phyloP scores from a whole-genome alignment of 2,113 vertebrate species.

The Myanophis thanlyinensis region DNA sequence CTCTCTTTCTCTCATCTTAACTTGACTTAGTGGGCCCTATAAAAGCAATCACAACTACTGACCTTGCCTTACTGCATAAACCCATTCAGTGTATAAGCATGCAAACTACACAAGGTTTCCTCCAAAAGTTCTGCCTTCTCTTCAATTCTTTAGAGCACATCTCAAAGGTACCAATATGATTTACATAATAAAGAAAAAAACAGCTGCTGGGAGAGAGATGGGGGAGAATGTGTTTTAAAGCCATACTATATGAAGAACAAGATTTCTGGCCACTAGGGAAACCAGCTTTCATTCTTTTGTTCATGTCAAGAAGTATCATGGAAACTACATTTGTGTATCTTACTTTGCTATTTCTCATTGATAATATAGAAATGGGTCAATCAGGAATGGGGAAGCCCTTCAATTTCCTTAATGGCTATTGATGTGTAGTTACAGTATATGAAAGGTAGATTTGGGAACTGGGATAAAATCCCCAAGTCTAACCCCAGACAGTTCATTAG shows the following conservation, averaged over 20 bases:
- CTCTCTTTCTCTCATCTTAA: not conserved
- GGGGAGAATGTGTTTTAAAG: not conserved
- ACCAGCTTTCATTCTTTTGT: not conserved
- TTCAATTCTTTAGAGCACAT: not conserved
- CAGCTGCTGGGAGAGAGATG: not conserved
- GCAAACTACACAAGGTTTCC: not conserved
- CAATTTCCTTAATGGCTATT: not conserved
- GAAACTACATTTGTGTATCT: not conserved
- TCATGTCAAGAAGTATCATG: not conserved
- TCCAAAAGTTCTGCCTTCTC: not conserved
- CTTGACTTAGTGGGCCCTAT: not conserved
- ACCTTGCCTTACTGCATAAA: not conserved
- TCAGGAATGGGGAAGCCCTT: not conserved
- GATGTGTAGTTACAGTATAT: not conserved
- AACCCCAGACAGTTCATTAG: not conserved
- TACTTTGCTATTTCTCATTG: not conserved
- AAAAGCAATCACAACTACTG: not conserved
- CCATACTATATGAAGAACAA: not conserved
- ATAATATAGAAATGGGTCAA: not conserved
- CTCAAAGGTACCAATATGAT: not conserved
- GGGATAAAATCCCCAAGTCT: not conserved
- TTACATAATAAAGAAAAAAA: not conserved
- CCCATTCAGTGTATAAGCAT: not conserved
- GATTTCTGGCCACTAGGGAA: not conserved
- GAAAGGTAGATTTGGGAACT: not conserved